A percentile compares a stretch with the other conserved stretches of the same genome.
Conservation (phyloP, 2,888 invertebrate species). For the Heteropelma amictum region DNA sequence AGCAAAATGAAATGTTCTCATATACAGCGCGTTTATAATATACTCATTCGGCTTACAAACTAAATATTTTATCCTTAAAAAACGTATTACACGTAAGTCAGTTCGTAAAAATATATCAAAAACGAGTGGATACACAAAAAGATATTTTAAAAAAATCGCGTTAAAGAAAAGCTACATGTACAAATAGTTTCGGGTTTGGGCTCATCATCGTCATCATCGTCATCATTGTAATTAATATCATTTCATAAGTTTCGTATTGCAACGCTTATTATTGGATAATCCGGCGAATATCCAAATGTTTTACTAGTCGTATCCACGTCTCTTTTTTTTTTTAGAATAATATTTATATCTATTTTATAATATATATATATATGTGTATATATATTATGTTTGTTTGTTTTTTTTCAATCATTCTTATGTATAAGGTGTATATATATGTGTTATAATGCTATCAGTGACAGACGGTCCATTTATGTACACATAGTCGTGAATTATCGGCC, state of each 20-base stretch:
- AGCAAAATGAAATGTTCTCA: background rate
- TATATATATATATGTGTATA: slow-evolving; percentile 61
- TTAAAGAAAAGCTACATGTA: slow-evolving; percentile 62
- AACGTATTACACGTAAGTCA: slow-evolving; percentile 50
- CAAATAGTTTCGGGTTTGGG: slow-evolving; percentile 56
- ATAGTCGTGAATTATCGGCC: slow-evolving; percentile 72
- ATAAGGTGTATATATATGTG: slow-evolving; percentile 63
- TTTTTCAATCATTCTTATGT: slow-evolving; percentile 39
- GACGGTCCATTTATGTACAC: slow-evolving; percentile 76
- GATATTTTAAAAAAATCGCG: slow-evolving; percentile 56
- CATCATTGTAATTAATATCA: background rate
- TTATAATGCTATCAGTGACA: slow-evolving; percentile 71
- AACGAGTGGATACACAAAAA: slow-evolving; percentile 51
- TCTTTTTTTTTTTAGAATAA: slow-evolving; percentile 59
- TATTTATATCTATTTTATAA: slow-evolving; percentile 59
- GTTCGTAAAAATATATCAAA: slow-evolving; percentile 58
- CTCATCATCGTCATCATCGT: slow-evolving; percentile 26
- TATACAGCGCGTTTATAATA: slow-evolving; percentile 17
- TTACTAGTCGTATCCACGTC: slow-evolving; percentile 52
- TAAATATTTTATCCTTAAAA: slow-evolving; percentile 47
- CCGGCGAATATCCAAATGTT: slow-evolving; percentile 66
- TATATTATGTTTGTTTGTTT: slow-evolving; percentile 59
- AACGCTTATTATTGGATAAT: slow-evolving; percentile 61
- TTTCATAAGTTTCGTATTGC: slow-evolving; percentile 32
- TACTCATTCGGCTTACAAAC: slow-evolving; percentile 32